phyloP scores from a whole-genome alignment of 1,140 invertebrate species.

The Adelges cooleyi region DNA sequence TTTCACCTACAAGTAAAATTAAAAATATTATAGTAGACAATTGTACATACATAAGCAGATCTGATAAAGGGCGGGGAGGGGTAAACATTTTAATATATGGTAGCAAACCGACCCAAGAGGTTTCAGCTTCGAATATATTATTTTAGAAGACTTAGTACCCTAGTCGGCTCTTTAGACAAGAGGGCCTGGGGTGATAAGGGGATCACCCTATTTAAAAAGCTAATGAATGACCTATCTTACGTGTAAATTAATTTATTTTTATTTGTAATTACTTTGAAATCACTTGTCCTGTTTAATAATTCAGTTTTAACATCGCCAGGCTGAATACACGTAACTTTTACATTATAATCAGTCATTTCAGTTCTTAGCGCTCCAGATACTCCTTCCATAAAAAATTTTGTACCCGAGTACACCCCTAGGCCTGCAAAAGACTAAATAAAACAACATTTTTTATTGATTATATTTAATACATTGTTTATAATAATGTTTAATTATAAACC shows the following conservation, averaged over 20 bases:
- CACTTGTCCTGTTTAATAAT: slow-evolving; percentile 30
- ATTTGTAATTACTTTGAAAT: slow-evolving; percentile 33
- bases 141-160: too few species aligned
- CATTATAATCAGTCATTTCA: slow-evolving; percentile 31
- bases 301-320: slow-evolving; percentile 34
- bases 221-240: too few species aligned
- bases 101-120: not conserved
- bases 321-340: slow-evolving; percentile 35
- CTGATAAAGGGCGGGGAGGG: too few species aligned
- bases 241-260: too few species aligned
- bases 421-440: slow-evolving; percentile 33
- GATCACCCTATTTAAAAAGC: too few species aligned
- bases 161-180: too few species aligned
- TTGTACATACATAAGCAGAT: not conserved
- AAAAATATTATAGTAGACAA: not conserved
- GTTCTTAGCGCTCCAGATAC: slow-evolving; percentile 32
- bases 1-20: slow-evolving; percentile 30
- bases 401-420: slow-evolving; percentile 34
- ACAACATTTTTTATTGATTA: not conserved
- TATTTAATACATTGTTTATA: not conserved
- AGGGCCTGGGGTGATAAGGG: too few species aligned
- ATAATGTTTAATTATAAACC: not conserved
- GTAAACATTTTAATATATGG: too few species aligned
- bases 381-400: slow-evolving; percentile 34
- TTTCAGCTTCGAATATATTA: too few species aligned